phyloP scores from a whole-genome alignment of 2,113 vertebrate species.

The Turnix velox region DNA sequence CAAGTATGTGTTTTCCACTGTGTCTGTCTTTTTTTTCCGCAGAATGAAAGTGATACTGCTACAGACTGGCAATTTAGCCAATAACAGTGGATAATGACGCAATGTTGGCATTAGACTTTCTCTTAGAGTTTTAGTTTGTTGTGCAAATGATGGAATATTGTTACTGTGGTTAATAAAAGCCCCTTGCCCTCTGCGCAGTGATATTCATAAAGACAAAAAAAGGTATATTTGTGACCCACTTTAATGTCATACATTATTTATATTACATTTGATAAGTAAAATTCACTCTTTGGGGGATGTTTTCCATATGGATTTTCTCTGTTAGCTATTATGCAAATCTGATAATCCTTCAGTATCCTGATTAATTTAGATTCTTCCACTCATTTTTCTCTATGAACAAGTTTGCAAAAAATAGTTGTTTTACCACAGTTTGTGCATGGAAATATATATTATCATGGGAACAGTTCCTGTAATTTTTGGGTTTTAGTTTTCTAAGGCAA shows the following conservation, averaged over 20 bases:
- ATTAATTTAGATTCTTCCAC: background rate
- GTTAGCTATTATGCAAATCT: background rate
- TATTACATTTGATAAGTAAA: background rate
- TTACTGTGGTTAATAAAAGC: background rate
- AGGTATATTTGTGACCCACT: background rate
- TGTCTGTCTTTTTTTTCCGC: background rate
- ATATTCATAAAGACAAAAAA: background rate
- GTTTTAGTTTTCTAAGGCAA: background rate
- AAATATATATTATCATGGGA: background rate
- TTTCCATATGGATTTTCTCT: background rate
- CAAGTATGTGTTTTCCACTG: background rate
- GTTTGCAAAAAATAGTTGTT: background rate
- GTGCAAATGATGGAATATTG: background rate
- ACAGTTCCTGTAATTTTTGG: background rate
- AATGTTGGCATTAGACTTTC: background rate
- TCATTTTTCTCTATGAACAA: background rate
- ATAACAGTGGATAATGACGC: background rate
- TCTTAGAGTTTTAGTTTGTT: background rate
- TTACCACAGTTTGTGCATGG: background rate
- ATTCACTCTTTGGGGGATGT: background rate
- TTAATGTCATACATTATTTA: background rate
- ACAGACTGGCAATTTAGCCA: background rate
- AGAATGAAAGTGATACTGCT: background rate
- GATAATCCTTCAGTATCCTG: background rate
- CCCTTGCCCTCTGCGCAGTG: background rate